These are phyloP conservation scores for Megaceryle alcyon DNA, from an alignment of 2,797 vertebrate genomes.

Conservation along the genomic window DNA sequence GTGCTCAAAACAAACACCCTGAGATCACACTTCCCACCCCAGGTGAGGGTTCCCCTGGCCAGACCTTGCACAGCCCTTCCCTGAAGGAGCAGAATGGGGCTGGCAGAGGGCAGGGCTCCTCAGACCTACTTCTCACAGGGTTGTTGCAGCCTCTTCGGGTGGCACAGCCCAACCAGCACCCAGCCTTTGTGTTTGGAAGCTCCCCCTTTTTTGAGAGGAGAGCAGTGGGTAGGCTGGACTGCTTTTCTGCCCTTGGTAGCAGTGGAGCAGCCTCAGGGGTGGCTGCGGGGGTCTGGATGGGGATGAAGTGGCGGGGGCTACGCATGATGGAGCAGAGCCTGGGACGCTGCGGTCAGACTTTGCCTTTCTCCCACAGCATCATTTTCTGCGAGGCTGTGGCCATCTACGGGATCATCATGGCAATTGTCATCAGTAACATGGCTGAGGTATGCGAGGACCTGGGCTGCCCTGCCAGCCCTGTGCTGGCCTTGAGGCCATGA, in stretches of 20 bases:
- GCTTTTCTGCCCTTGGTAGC: neutral
- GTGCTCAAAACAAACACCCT: conserved; percentile 56
- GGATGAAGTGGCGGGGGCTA: neutral
- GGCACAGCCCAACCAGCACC: neutral
- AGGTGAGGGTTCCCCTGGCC: neutral
- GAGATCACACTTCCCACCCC: neutral
- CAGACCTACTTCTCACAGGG: neutral
- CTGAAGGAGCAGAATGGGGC: neutral
- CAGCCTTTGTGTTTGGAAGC: neutral
- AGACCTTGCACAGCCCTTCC: neutral
- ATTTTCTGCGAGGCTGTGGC: conserved; percentile 99
- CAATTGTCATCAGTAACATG: conserved; percentile 99
- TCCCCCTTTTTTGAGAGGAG: neutral
- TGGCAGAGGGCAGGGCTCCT: neutral
- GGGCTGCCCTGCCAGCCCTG: neutral
- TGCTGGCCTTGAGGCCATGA: fast-evolving
- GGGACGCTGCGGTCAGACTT: neutral
- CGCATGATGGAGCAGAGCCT: neutral
- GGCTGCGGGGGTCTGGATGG: neutral
- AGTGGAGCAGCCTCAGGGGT: neutral
- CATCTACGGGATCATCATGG: conserved; percentile 99
- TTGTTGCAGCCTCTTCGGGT: fast-evolving
- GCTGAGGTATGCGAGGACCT: conserved; percentile 85
- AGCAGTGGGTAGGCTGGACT: neutral
- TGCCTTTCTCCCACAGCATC: conserved; percentile 82